These are phyloP conservation scores for Neoascia interrupta DNA, from an alignment of 2,888 invertebrate species.

Conservation along the genomic window DNA sequence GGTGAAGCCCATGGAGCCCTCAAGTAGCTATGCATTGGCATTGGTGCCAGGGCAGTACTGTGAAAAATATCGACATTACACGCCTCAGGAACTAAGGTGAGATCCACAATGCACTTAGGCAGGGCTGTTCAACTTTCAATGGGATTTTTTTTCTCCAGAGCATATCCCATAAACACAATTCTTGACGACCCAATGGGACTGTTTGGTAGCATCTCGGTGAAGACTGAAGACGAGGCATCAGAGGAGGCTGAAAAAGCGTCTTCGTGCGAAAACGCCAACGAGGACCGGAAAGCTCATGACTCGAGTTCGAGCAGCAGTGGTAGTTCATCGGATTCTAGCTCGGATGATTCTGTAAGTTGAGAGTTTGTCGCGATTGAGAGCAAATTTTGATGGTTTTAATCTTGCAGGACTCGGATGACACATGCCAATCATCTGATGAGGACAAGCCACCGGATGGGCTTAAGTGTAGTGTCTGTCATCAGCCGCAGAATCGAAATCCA, in stretches of 20 bases:
- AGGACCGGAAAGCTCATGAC: conserved; percentile 68
- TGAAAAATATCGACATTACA: conserved; percentile 89
- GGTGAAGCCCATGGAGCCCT: conserved; percentile 73
- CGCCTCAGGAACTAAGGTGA: conserved; percentile 88
- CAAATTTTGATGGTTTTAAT: neutral
- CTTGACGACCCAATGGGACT: conserved; percentile 77
- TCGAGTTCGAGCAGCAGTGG: conserved; percentile 61
- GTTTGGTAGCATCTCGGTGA: no score
- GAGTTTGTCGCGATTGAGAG: neutral
- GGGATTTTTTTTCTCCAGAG: conserved; percentile 84
- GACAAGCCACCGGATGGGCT: conserved; percentile 75
- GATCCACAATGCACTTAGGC: conserved; percentile 43
- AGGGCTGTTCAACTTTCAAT: neutral
- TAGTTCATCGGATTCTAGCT: conserved; percentile 62
- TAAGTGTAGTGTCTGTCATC: conserved; percentile 82
- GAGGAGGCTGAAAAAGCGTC: conserved; percentile 77
- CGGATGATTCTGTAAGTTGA: conserved; percentile 66
- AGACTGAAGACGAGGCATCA: conserved; percentile 73
- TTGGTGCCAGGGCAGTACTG: conserved; percentile 98
- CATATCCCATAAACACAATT: conserved; percentile 95
- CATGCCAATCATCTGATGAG: conserved; percentile 70
- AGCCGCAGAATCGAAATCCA: conserved; percentile 82
- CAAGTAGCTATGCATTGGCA: conserved; percentile 91
- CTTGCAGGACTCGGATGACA: conserved; percentile 67
- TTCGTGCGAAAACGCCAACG: conserved; percentile 74